phyloP scores from a whole-genome alignment of 2,113 vertebrate species.

The Castor canadensis region DNA sequence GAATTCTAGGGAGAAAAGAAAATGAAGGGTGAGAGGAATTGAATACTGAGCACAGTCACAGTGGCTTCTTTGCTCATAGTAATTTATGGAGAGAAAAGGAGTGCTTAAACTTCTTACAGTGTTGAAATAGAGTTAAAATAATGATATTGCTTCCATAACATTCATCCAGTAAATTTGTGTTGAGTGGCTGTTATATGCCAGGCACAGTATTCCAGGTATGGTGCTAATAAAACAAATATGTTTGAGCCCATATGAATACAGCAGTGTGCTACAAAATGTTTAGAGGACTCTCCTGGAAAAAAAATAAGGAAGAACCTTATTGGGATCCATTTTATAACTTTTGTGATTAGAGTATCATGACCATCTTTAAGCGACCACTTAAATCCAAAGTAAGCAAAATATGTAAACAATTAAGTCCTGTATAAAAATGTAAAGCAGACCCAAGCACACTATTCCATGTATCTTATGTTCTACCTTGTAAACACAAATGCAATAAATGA shows the following conservation, averaged over 20 bases:
- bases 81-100: not conserved
- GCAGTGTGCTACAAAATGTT: not conserved
- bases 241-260: not conserved
- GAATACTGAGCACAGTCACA: accelerated
- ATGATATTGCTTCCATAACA: not conserved
- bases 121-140: not conserved
- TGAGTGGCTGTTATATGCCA: not conserved
- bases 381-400: not conserved
- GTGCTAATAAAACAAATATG: not conserved
- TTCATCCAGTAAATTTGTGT: not conserved
- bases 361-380: not conserved
- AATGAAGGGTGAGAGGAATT: not conserved
- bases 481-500: not conserved
- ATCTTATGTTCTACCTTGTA: not conserved
- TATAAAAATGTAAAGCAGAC: not conserved
- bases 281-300: not conserved
- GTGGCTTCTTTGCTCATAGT: accelerated
- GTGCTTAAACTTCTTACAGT: not conserved
- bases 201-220: not conserved
- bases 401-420: not conserved
- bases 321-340: not conserved
- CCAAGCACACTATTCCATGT: not conserved
- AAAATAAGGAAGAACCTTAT: not conserved
- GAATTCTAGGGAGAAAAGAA: not conserved
- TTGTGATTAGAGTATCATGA: not conserved